phyloP scores from a whole-genome alignment of 2,888 invertebrate genomes.

The Cerastis rubricosa region DNA sequence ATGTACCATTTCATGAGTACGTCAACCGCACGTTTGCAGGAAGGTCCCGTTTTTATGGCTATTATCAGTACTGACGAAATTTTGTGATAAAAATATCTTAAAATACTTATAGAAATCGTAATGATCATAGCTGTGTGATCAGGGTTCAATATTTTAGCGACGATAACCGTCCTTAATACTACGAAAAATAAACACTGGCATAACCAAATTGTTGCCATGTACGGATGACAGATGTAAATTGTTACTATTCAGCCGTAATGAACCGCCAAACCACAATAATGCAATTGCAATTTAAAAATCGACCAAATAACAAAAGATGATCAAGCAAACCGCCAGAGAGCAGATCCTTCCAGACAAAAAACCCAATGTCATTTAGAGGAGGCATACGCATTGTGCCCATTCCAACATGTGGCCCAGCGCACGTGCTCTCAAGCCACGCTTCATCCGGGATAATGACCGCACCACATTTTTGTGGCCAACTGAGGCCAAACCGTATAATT shows the following conservation, averaged over 20 bases:
- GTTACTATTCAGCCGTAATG: background rate
- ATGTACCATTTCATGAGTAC: background rate
- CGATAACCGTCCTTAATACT: background rate
- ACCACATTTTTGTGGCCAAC: conserved; percentile 78
- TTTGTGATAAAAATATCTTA: background rate
- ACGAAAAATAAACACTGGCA: background rate
- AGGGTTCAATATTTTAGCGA: background rate
- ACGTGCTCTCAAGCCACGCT: conserved; percentile 69
- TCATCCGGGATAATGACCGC: conserved; percentile 81
- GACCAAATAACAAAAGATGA: conserved; percentile 9
- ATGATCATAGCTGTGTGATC: background rate
- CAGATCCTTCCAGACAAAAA: background rate
- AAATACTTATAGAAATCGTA: background rate
- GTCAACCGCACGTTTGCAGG: background rate
- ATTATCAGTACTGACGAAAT: too few relatives aligned
- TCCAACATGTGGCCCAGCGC: conserved; percentile 65
- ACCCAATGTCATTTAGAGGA: conserved; percentile 32
- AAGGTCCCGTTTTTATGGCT: background rate
- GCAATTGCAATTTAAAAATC: background rate
- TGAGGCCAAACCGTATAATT: conserved; percentile 84
- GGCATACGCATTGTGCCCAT: conserved; percentile 37
- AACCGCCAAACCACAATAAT: background rate
- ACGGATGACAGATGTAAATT: too few relatives aligned
- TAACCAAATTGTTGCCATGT: background rate
- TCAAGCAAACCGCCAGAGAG: background rate